Percentiles rank a stretch among this genome's conserved stretches.
phyloP scores from a whole-genome alignment of 2,797 vertebrate species.

The Cuniculus paca region DNA sequence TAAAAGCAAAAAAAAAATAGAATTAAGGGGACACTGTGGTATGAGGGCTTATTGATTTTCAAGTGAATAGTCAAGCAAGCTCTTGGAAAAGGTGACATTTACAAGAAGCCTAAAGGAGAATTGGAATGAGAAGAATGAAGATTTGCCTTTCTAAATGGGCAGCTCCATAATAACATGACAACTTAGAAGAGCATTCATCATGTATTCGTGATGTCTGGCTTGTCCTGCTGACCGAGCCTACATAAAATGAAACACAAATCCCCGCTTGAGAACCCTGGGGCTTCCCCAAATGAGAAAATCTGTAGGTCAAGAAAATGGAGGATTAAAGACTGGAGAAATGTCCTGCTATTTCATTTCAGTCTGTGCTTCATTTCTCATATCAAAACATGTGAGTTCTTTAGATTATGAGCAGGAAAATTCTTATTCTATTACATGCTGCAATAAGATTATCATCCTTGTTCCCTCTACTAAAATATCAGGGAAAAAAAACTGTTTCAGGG shows the following conservation, averaged over 20 bases:
- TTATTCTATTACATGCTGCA: constrained; percentile 59
- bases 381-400: constrained; percentile 66
- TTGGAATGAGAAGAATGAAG: constrained; percentile 23
- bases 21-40: neutral
- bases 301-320: constrained; percentile 50
- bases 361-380: constrained; percentile 60
- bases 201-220: neutral
- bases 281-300: constrained; percentile 42
- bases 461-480: constrained; percentile 34
- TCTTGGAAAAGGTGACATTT: constrained; percentile 30
- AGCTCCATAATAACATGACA: constrained; percentile 56
- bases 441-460: constrained; percentile 70
- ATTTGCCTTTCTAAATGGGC: neutral
- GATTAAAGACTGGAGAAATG: neutral
- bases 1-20: neutral
- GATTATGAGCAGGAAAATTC: constrained; percentile 65
- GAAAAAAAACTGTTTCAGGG: neutral
- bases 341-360: constrained; percentile 63
- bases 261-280: neutral
- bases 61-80: neutral
- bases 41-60: neutral
- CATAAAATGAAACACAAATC: constrained; percentile 50
- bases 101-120: neutral
- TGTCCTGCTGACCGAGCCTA: neutral
- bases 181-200: constrained; percentile 73